A percentile compares a stretch with the other conserved stretches of the same genome.
Conservation (phyloP, 1,140 invertebrate species). For the Meteorus sp. region DNA sequence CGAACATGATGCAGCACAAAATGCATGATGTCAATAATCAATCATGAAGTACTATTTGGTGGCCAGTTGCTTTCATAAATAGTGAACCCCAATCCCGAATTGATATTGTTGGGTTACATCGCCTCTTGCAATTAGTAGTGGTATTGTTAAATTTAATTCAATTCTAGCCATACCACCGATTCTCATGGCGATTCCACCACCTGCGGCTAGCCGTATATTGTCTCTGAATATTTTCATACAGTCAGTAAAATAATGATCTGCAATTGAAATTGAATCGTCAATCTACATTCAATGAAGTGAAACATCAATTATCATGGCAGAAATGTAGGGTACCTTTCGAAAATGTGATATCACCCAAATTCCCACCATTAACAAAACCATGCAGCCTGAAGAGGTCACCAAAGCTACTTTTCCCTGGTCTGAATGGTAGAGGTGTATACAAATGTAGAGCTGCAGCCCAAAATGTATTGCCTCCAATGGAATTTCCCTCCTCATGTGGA, state of each 20-base stretch:
- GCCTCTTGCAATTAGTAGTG: slow-evolving; percentile 40
- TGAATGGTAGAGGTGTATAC: slow-evolving; percentile 84
- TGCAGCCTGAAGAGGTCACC: slow-evolving; percentile 81
- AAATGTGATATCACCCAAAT: slow-evolving; percentile 62
- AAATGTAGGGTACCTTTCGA: slow-evolving; percentile 18
- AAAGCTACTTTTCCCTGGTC: slow-evolving; percentile 71
- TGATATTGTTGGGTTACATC: slow-evolving; percentile 53
- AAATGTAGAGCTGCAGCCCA: slow-evolving; percentile 81
- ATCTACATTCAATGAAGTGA: not conserved
- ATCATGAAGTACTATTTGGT: slow-evolving; percentile 11
- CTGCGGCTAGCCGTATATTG: slow-evolving; percentile 66
- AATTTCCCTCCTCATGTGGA: slow-evolving; percentile 72
- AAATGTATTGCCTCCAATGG: slow-evolving; percentile 72
- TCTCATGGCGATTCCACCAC: slow-evolving; percentile 76
- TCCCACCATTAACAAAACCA: slow-evolving; percentile 83
- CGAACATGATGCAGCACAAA: not conserved
- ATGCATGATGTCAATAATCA: not conserved
- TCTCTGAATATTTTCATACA: slow-evolving; percentile 53
- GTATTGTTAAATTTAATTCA: slow-evolving; percentile 71
- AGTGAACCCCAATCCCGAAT: slow-evolving; percentile 54
- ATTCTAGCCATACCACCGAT: slow-evolving; percentile 77
- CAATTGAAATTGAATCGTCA: slow-evolving; percentile 32
- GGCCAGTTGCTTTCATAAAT: slow-evolving; percentile 44
- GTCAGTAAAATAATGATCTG: slow-evolving; percentile 48
- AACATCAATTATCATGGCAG: slow-evolving; percentile 51